A percentile compares a stretch with the other conserved stretches of the same genome.
Conservation (phyloP, 2,113 vertebrate species). For the Centropus unirufus region DNA sequence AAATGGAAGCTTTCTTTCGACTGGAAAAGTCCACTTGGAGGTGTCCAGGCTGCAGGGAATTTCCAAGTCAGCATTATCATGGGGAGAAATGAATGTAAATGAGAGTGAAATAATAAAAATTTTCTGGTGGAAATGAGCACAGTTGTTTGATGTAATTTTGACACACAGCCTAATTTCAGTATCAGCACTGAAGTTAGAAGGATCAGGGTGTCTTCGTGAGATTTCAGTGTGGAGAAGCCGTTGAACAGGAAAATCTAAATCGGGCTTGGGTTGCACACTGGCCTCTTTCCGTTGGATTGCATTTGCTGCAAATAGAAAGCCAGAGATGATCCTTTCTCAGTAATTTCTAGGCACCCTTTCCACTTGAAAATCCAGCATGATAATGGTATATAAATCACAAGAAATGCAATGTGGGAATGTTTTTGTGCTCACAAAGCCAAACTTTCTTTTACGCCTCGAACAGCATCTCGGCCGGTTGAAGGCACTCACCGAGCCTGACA, state of each 20-base stretch:
- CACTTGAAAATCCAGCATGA: constrained; percentile 11
- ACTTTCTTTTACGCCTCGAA: not conserved
- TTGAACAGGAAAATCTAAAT: constrained; percentile 41
- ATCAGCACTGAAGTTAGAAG: constrained; percentile 57
- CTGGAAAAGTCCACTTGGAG: constrained; percentile 27
- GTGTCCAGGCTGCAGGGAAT: constrained; percentile 67
- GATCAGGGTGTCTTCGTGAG: constrained; percentile 20
- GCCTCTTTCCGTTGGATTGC: not conserved
- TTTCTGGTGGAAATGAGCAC: constrained; percentile 73
- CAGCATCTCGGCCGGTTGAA: not conserved
- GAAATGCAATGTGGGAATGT: not conserved
- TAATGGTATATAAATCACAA: not conserved
- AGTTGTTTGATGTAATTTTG: constrained; percentile 76
- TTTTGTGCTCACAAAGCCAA: not conserved
- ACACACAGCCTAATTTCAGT: constrained; percentile 67
- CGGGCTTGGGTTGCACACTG: not conserved
- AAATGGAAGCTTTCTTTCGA: constrained; percentile 70
- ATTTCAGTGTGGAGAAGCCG: constrained; percentile 25
- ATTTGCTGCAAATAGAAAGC: constrained; percentile 7
- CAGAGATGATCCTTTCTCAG: not conserved
- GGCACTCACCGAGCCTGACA: not conserved
- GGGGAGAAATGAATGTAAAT: constrained; percentile 61
- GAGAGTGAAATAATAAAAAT: constrained; percentile 74
- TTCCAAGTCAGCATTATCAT: constrained; percentile 71
- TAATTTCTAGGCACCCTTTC: constrained; percentile 36